These are phyloP conservation scores for Polietes domitor DNA, from an alignment of 2,888 invertebrate genomes.

Conservation along the genomic window DNA sequence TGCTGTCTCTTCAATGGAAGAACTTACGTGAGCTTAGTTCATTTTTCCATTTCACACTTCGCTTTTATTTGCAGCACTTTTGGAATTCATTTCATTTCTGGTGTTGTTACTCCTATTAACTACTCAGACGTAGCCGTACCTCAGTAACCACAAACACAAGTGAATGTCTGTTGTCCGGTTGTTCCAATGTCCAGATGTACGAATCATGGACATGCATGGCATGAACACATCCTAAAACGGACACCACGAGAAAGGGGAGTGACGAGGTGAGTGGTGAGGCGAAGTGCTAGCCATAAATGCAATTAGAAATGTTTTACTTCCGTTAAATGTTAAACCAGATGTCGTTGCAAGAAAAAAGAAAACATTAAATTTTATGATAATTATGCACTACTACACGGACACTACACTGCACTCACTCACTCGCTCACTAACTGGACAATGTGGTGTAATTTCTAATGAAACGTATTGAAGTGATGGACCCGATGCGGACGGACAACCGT, in stretches of 20 bases:
- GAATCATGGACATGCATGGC: slow-evolving; percentile 35
- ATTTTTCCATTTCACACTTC: slow-evolving; percentile 42
- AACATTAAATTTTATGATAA: slow-evolving; percentile 65
- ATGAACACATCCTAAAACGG: neutral
- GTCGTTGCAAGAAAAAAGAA: slow-evolving; percentile 44
- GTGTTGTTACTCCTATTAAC: too few relatives aligned
- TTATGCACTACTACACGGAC: slow-evolving; percentile 41
- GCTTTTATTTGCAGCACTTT: slow-evolving; percentile 9
- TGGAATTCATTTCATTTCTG: neutral
- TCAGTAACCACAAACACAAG: too few relatives aligned
- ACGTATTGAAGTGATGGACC: slow-evolving; percentile 38
- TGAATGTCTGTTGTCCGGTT: too few relatives aligned
- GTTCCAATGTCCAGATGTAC: slow-evolving; percentile 50
- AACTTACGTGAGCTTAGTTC: slow-evolving; percentile 38
- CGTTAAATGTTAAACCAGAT: slow-evolving; percentile 63
- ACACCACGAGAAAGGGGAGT: neutral
- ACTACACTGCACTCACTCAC: neutral
- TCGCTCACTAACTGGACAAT: neutral
- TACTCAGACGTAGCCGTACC: too few relatives aligned
- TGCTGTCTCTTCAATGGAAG: too few relatives aligned
- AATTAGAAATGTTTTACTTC: slow-evolving; percentile 68
- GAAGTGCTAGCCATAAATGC: slow-evolving; percentile 41
- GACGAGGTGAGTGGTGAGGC: slow-evolving; percentile 1
- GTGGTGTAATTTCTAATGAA: neutral
- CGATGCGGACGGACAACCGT: neutral